Evolutionary conservation across 2,113 vertebrate genomes (phyloP).

Genomic region (Entelurus aequoreus): DNA sequence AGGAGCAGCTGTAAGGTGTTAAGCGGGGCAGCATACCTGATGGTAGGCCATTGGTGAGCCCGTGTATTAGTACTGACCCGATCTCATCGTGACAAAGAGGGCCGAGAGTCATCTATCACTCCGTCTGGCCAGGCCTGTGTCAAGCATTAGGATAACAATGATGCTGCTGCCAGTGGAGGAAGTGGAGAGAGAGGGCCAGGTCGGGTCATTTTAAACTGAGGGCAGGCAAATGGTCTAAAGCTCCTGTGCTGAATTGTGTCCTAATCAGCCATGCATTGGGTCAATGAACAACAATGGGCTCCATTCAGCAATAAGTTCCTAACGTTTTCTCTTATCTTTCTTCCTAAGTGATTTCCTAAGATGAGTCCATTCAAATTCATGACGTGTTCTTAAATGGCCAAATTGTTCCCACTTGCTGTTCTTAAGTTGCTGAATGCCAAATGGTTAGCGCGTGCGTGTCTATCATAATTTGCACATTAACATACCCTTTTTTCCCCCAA

Average conservation of each 20-base stretch:
- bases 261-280: neutral
- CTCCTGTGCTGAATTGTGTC: neutral
- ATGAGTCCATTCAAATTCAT: too few species aligned
- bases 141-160: slow-evolving; percentile 15
- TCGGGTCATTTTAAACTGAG: too few species aligned
- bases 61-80: slow-evolving; percentile 14
- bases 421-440: too few species aligned
- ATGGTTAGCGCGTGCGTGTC: too few species aligned
- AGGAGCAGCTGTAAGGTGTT: slow-evolving; percentile 26
- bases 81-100: slow-evolving; percentile 25
- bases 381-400: too few species aligned
- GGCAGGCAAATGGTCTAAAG: neutral
- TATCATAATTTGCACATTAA: too few species aligned
- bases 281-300: too few species aligned
- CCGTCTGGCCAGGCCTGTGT: slow-evolving; percentile 36
- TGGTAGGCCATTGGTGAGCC: slow-evolving; percentile 16
- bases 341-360: too few species aligned
- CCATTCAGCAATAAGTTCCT: too few species aligned
- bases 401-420: too few species aligned
- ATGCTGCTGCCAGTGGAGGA: slow-evolving; percentile 28
- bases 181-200: neutral
- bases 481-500: too few species aligned
- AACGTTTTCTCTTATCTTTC: too few species aligned
- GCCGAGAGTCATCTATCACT: slow-evolving; percentile 43
- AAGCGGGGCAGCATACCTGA: slow-evolving; percentile 18